A percentile compares a stretch with the other conserved stretches of the same genome.
Evolutionary conservation across 2,797 vertebrate species (phyloP).

Genomic region (Chelon auratus): DNA sequence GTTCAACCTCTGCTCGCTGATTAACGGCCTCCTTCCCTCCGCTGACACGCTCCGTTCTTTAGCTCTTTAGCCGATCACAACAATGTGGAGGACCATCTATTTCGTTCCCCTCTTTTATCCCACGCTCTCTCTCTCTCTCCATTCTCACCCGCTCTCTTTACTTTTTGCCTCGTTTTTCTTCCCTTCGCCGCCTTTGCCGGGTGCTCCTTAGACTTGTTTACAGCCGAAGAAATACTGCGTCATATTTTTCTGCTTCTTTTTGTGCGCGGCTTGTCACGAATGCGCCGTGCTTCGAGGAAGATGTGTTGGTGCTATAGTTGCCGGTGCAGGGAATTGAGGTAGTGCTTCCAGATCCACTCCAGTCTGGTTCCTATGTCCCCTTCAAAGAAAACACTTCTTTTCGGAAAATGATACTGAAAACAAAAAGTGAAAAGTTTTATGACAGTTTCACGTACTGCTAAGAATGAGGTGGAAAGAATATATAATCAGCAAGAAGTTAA

Average conservation of each 20-base stretch:
- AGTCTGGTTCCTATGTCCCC: neutral
- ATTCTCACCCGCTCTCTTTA: constrained; percentile 3
- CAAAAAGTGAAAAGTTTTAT: neutral
- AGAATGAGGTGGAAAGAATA: constrained; percentile 9
- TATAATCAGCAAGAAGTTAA: constrained; percentile 1
- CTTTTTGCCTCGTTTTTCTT: constrained; percentile 13
- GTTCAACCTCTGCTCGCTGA: constrained; percentile 60
- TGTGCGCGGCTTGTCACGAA: neutral
- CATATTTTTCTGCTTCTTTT: neutral
- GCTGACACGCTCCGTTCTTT: constrained; percentile 65
- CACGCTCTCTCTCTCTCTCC: neutral
- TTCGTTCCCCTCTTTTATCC: constrained; percentile 47
- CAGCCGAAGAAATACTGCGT: neutral
- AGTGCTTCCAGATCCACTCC: neutral
- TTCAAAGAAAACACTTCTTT: neutral
- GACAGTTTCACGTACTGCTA: neutral
- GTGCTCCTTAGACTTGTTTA: constrained; percentile 22
- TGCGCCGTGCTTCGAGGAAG: neutral
- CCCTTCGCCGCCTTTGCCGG: neutral
- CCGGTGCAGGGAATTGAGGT: neutral
- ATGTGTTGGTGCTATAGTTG: neutral
- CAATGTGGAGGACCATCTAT: constrained; percentile 60
- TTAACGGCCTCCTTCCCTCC: constrained; percentile 62
- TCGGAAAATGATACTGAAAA: neutral
- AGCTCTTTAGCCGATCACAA: constrained; percentile 71